Percentiles rank a stretch among this genome's conserved stretches.
Conservation (phyloP, 2,888 invertebrate species). For the Pristionchus mayeri region DNA sequence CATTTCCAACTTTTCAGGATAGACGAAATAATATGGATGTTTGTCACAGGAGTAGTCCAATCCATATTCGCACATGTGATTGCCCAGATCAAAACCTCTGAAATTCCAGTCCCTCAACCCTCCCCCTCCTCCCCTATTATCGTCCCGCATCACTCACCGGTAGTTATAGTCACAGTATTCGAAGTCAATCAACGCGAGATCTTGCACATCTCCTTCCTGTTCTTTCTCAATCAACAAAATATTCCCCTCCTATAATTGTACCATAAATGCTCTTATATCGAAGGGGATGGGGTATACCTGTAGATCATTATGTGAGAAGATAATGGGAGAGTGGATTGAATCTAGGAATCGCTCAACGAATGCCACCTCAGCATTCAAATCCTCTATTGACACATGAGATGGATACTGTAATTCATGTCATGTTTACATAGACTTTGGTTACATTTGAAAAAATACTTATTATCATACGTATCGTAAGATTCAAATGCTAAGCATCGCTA, state of each 20-base stretch:
- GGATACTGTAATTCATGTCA: conserved; percentile 60
- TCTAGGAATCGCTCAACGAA: conserved; percentile 64
- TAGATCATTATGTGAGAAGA: conserved; percentile 77
- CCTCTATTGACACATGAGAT: conserved; percentile 56
- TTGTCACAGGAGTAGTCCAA: conserved; percentile 59
- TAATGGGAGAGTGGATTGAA: conserved; percentile 81
- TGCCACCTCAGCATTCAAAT: conserved; percentile 63
- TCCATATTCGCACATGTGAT: conserved; percentile 66
- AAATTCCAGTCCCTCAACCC: not conserved
- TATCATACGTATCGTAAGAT: no score
- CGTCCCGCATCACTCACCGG: conserved; percentile 53
- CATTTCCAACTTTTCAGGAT: conserved; percentile 60
- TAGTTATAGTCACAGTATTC: conserved; percentile 67
- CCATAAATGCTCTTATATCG: not conserved
- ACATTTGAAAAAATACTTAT: no score
- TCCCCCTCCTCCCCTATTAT: not conserved
- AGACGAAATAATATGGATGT: conserved; percentile 61
- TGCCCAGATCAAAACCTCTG: conserved; percentile 67
- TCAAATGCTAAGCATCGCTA: no score
- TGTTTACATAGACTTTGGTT: no score
- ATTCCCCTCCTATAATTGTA: conserved; percentile 61
- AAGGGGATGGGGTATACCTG: conserved; percentile 60
- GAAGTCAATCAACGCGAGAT: conserved; percentile 64
- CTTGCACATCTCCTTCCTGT: conserved; percentile 39
- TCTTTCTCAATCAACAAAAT: conserved; percentile 59